Evolutionary conservation across 2,888 invertebrate species (phyloP), one percentile per base, ranked within the genome.

Genomic region (Ypsolopha sequella): DNA sequence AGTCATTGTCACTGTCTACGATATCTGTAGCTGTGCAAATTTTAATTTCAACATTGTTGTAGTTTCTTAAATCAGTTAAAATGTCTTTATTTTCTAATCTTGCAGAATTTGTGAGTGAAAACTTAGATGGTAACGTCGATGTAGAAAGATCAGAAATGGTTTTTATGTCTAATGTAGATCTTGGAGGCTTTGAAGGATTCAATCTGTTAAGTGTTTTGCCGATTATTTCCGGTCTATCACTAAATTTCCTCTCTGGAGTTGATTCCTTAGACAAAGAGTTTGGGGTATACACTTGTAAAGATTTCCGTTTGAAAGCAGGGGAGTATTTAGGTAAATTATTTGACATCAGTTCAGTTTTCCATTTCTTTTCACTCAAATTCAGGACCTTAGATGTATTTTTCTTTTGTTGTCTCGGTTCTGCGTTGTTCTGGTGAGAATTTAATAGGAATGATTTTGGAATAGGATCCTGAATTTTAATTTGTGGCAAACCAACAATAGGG

Each of bases 1-100:
- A 95, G 74, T 96, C 95, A 64, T 94, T 95, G 71, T 95, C 95
- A 63, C 93, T 93, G 60, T 94, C 94, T 59, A 92, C 90, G 62
- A 85, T 80, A 65, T 74, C 89, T 39, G 82, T 82, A 38, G 78
- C 67, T 11, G 86, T 85, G 53, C 82, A 82, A 57, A 84, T 74
- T 69, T 84, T 85, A 46, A 84, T 75, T 63, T 85, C 86, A 41
- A 82, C 64, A 56, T 82, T 82, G 65, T 80, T 84, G 53, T 73
- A 84, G 56, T 82, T 79, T 47, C 75, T 69, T 51, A 61, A 59
- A 58, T 74, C 69, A 59, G 68, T 76, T 45, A 76, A 60, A 53
- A 68, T 63, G 51, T 70, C 73, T 59, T 76, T 82, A 52, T 68
- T 69, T 49, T 75, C 73, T 56, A 76, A 76, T 55, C 70, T 77